These are phyloP conservation scores for Hedya salicella DNA, from an alignment of 2,888 invertebrate species.

Conservation along the genomic window DNA sequence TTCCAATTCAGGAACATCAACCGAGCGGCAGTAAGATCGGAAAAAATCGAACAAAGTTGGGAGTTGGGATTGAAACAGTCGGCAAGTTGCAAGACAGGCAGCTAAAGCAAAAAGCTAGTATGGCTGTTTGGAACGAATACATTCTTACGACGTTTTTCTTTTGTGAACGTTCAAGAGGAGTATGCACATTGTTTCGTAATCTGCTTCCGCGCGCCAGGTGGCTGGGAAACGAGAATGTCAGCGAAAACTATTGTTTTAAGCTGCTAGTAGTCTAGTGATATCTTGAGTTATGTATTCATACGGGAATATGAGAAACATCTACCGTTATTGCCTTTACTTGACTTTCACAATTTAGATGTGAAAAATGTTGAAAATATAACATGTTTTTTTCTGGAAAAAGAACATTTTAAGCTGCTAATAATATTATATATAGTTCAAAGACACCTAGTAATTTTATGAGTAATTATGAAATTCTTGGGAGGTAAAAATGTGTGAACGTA, in stretches of 20 bases:
- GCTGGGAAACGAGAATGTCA: slow-evolving; percentile 12
- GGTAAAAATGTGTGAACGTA: too few species aligned
- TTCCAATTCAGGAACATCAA: slow-evolving; percentile 12
- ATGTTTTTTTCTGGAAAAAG: too few species aligned
- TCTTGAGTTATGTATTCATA: background rate
- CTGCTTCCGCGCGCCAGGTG: slow-evolving; percentile 31
- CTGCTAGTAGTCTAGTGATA: slow-evolving; percentile 6
- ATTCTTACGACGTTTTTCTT: slow-evolving; percentile 9
- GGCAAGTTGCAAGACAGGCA: slow-evolving; percentile 3
- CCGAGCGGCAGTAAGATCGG: slow-evolving; percentile 1
- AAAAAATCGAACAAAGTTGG: slow-evolving; percentile 23
- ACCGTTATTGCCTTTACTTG: background rate
- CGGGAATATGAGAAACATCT: background rate
- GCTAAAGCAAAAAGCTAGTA: background rate
- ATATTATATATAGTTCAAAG: too few species aligned
- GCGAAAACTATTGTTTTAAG: slow-evolving; percentile 11
- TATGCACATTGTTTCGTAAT: slow-evolving; percentile 36
- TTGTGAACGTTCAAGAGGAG: background rate
- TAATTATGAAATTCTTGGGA: too few species aligned
- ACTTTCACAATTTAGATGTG: too few species aligned
- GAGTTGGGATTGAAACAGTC: slow-evolving; percentile 12
- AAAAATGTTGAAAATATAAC: too few species aligned
- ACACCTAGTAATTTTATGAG: too few species aligned
- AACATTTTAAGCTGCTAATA: too few species aligned
- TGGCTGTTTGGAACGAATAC: slow-evolving; percentile 2